phyloP scores from a whole-genome alignment of 2,797 vertebrate species.

The Pseudotriccus pelzelni region DNA sequence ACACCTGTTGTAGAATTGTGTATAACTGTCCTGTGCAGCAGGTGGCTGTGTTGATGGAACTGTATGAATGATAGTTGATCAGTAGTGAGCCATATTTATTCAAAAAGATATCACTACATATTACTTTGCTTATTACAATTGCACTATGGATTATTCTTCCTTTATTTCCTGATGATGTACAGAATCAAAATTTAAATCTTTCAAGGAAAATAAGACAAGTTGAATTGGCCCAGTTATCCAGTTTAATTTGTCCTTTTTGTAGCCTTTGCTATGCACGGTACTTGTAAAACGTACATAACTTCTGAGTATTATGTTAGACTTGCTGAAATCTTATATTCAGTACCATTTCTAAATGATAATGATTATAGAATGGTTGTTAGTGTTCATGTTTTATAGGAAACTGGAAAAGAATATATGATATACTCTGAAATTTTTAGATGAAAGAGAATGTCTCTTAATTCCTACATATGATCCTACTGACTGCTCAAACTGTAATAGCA shows the following conservation, averaged over 20 bases:
- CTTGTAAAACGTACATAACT: constrained; percentile 62
- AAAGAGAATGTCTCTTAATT: constrained; percentile 4
- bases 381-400: constrained; percentile 65
- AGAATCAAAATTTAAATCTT: constrained; percentile 69
- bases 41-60: constrained; percentile 52
- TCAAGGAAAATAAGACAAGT: constrained; percentile 67
- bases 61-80: constrained; percentile 48
- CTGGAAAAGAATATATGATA: constrained; percentile 58
- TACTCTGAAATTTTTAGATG: constrained; percentile 50
- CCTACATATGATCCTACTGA: constrained; percentile 26
- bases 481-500: constrained; percentile 27
- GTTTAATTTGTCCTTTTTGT: constrained; percentile 68
- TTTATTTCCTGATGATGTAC: constrained; percentile 70
- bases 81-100: constrained; percentile 77
- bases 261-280: constrained; percentile 75
- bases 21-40: constrained; percentile 39
- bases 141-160: constrained; percentile 76
- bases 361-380: constrained; percentile 57
- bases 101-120: constrained; percentile 64
- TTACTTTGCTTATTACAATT: constrained; percentile 72
- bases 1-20: constrained; percentile 48
- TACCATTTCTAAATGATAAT: constrained; percentile 58
- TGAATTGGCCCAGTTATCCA: constrained; percentile 67
- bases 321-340: constrained; percentile 58
- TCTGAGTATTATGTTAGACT: constrained; percentile 59